These are phyloP conservation scores for Iphiclides podalirius DNA, from an alignment of 2,888 invertebrate species.

Conservation along the genomic window DNA sequence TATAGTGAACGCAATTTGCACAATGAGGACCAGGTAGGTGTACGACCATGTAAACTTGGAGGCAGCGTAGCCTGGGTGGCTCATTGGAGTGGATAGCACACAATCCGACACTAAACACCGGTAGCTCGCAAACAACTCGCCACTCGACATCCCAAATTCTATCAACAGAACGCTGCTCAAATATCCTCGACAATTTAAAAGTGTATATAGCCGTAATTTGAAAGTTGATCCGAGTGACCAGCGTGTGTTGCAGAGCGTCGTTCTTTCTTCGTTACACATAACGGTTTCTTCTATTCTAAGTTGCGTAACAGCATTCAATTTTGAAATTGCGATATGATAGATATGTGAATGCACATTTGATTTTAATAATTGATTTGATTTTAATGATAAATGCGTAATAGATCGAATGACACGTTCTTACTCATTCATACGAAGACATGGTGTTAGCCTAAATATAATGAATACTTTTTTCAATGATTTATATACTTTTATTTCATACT, in stretches of 20 bases:
- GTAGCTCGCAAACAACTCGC: slow-evolving; percentile 70
- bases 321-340: too few species aligned
- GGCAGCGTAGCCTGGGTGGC: slow-evolving; percentile 47
- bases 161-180: slow-evolving; percentile 43
- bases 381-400: too few species aligned
- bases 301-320: too few species aligned
- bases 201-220: slow-evolving; percentile 16
- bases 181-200: slow-evolving; percentile 22
- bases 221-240: slow-evolving; percentile 19
- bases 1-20: slow-evolving; percentile 37
- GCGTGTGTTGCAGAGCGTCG: slow-evolving; percentile 1
- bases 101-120: slow-evolving; percentile 64
- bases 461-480: too few species aligned
- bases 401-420: too few species aligned
- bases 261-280: slow-evolving; percentile 4
- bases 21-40: slow-evolving; percentile 30
- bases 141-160: slow-evolving; percentile 58
- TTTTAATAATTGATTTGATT: too few species aligned
- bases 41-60: slow-evolving; percentile 36
- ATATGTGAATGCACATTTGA: too few species aligned
- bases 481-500: too few species aligned
- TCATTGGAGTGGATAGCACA: slow-evolving; percentile 71
- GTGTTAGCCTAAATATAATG: too few species aligned
- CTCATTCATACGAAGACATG: too few species aligned
- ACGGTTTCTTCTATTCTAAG: too few species aligned